A percentile compares a stretch with the other conserved stretches of the same genome.
These are phyloP conservation scores for Calyptomena viridis DNA, from an alignment of 2,113 vertebrate genomes.

Conservation along the genomic window DNA sequence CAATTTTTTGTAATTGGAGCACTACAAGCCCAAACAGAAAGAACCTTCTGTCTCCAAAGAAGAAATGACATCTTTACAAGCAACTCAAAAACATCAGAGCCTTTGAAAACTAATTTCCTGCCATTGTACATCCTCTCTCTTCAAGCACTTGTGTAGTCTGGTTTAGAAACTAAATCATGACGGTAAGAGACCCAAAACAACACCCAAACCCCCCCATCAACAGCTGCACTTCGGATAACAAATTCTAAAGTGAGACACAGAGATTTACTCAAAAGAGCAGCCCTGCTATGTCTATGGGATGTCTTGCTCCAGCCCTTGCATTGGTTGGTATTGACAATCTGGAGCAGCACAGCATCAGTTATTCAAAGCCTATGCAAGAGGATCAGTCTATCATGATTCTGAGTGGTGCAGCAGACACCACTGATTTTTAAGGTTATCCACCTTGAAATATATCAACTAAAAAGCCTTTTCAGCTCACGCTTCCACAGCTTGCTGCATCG, in stretches of 20 bases:
- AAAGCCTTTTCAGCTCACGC: not conserved
- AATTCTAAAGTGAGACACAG: not conserved
- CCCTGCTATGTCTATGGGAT: not conserved
- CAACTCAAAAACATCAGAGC: not conserved
- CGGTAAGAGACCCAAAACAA: not conserved
- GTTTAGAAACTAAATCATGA: not conserved
- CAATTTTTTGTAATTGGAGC: not conserved
- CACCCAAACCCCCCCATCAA: accelerated
- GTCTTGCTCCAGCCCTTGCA: not conserved
- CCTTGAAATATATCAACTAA: conserved; percentile 12
- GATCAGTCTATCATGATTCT: conserved; percentile 15
- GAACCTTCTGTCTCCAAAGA: not conserved
- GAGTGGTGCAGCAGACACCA: not conserved
- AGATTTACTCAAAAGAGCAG: not conserved
- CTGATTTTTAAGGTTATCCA: conserved; percentile 48
- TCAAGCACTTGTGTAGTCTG: not conserved
- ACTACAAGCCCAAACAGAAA: not conserved
- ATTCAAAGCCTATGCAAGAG: not conserved
- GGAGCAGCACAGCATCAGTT: not conserved
- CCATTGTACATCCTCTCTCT: not conserved
- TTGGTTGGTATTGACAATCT: not conserved
- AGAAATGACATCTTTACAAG: not conserved
- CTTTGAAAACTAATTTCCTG: not conserved
- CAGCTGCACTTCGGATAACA: not conserved
- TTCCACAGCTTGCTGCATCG: not conserved